Conservation (phyloP, 2,797 vertebrate genomes). For the Hyperoplus immaculatus region DNA sequence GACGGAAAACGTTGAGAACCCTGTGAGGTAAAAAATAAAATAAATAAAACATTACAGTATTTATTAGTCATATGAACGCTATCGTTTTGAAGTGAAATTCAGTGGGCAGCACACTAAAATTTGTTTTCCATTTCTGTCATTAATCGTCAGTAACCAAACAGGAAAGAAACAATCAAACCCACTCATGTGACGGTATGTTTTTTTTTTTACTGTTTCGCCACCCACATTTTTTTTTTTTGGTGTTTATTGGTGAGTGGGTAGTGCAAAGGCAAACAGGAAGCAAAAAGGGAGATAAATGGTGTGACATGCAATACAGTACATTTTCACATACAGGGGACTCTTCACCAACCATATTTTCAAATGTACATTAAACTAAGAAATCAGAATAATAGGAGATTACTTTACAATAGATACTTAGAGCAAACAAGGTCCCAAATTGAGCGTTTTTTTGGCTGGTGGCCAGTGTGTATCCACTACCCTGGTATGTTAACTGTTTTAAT, state of each 20-base stretch:
- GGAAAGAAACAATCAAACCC: conserved; percentile 6
- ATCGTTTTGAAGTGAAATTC: neutral
- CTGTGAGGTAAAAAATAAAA: conserved; percentile 74
- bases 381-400: neutral
- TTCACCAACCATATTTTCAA: neutral
- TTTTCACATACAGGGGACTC: neutral
- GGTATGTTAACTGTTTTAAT: conserved; percentile 10
- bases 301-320: neutral
- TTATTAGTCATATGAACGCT: neutral
- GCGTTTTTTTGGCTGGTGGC: neutral
- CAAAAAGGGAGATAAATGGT: neutral
- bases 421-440: neutral
- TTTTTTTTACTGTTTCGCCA: neutral
- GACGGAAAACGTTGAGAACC: conserved; percentile 97
- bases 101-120: neutral
- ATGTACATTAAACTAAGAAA: neutral
- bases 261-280: conserved; percentile 1
- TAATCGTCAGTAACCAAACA: neutral
- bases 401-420: neutral
- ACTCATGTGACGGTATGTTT: neutral
- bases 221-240: neutral
- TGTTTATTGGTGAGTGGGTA: neutral
- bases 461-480: conserved; percentile 2
- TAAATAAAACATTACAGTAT: neutral
- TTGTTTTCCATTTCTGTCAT: neutral